Evolutionary conservation across 2,888 invertebrate species (phyloP).

Genomic region (Chloromyia formosa): DNA sequence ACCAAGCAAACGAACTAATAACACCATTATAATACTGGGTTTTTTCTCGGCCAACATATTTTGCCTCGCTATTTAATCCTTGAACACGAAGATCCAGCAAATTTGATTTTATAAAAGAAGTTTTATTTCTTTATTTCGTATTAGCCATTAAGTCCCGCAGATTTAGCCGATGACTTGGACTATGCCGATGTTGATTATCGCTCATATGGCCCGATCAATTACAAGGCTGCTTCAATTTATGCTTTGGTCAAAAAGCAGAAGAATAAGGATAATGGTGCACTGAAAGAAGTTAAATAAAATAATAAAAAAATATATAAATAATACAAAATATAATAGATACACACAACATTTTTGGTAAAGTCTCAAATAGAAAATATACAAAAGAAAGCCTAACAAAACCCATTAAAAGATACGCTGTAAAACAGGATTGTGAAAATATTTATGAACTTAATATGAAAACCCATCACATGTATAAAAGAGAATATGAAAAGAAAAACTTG

Average conservation of each 20-base stretch:
- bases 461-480: not conserved
- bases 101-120: slow-evolving; percentile 37
- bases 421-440: slow-evolving; percentile 9
- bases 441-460: not conserved
- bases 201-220: slow-evolving; percentile 91
- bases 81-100: no score
- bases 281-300: slow-evolving; percentile 54
- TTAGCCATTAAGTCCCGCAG: slow-evolving; percentile 82
- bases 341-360: not conserved
- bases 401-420: not conserved
- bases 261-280: slow-evolving; percentile 57
- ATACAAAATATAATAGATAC: not conserved
- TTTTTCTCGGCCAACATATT: no score
- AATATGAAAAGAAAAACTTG: not conserved
- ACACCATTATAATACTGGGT: no score
- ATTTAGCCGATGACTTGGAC: slow-evolving; percentile 74
- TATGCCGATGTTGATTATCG: slow-evolving; percentile 91
- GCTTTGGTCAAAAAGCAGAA: slow-evolving; percentile 75
- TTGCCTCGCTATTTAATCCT: no score
- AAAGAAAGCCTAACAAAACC: not conserved
- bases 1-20: no score
- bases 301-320: slow-evolving; percentile 2
- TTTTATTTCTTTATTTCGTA: slow-evolving; percentile 1
- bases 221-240: slow-evolving; percentile 87
- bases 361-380: not conserved